Percentiles rank a stretch among this genome's conserved stretches.
Evolutionary conservation across 2,888 invertebrate genomes (phyloP).

Genomic region (Heterodera filipjevi): DNA sequence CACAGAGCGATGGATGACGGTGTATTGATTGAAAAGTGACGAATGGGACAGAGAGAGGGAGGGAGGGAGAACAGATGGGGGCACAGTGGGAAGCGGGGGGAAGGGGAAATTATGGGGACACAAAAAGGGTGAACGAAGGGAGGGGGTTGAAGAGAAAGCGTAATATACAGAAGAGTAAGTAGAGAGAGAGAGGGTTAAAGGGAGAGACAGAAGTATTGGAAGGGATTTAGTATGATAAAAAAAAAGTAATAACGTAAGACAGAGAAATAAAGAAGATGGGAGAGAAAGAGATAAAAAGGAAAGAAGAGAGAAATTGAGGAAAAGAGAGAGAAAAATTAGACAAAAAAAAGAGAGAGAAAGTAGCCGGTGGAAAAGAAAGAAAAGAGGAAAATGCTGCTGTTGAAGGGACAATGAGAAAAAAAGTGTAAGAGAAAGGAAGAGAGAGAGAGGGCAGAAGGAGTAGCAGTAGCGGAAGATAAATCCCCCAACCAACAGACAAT

Average conservation of each 20-base stretch:
- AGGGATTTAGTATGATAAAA: no score
- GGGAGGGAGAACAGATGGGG: background rate
- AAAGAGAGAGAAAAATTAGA: constrained; percentile 34
- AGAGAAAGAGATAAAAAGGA: no score
- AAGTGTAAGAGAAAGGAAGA: background rate
- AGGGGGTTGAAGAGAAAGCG: background rate
- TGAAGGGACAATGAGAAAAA: background rate
- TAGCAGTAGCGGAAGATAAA: background rate
- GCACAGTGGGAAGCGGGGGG: background rate
- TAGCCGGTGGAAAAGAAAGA: background rate
- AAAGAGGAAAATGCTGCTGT: background rate
- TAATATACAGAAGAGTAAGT: no score
- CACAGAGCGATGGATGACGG: background rate
- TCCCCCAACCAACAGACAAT: background rate
- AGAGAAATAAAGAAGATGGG: background rate
- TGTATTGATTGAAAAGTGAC: background rate
- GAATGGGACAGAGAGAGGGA: background rate
- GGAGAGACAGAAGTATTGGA: background rate
- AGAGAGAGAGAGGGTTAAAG: constrained; percentile 31
- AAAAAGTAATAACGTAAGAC: no score
- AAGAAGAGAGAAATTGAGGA: constrained; percentile 9
- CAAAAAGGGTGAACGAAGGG: background rate
- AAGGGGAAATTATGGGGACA: background rate
- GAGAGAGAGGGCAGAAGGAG: background rate
- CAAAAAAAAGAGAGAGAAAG: background rate